Conservation (phyloP, 2,888 invertebrate species). For the Caradrina clavipalpis region DNA sequence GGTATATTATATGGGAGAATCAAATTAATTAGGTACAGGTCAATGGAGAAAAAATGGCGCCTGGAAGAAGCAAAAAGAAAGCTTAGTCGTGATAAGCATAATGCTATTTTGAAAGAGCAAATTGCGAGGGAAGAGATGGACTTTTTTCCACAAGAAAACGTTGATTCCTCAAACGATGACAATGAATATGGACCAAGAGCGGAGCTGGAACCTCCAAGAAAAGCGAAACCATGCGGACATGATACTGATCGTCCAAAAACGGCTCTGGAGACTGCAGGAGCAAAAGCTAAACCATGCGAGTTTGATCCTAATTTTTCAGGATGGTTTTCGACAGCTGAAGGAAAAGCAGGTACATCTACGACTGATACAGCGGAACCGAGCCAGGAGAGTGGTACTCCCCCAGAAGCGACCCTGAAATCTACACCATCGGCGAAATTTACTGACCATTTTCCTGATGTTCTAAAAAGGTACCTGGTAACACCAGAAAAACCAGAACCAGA, state of each 20-base stretch:
- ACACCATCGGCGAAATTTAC: neutral
- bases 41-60: conserved; percentile 70
- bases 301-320: neutral
- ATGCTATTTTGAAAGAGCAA: conserved; percentile 74
- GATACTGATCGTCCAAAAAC: too few relatives aligned
- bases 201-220: neutral
- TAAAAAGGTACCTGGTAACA: neutral
- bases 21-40: conserved; percentile 78
- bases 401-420: neutral
- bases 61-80: conserved; percentile 79
- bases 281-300: neutral
- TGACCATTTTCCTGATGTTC: neutral
- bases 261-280: too few relatives aligned
- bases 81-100: conserved; percentile 76
- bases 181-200: neutral
- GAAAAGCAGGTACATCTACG: too few relatives aligned
- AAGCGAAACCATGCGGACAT: too few relatives aligned
- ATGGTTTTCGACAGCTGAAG: neutral
- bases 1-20: conserved; percentile 81
- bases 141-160: conserved; percentile 79
- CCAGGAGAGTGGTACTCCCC: neutral
- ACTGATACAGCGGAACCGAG: neutral
- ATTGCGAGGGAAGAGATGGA: conserved; percentile 80
- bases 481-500: neutral
- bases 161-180: conserved; percentile 61